Percentiles rank a stretch among this genome's conserved stretches.
Evolutionary conservation across 2,797 vertebrate species (phyloP).

Genomic region (Psittacula echo): DNA sequence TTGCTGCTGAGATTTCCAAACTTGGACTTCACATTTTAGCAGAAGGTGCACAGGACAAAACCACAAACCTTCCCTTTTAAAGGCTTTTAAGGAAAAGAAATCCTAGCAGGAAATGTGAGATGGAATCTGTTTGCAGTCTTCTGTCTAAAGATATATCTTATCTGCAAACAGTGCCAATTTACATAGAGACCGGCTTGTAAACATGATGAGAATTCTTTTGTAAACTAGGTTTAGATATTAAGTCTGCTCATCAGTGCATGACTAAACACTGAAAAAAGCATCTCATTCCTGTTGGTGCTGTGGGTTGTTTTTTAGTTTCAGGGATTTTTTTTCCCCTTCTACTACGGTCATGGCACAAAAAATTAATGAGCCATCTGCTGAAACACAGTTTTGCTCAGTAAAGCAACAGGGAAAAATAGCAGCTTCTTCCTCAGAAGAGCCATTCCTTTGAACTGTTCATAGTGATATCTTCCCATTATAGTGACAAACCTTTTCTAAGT

Average conservation of each 20-base stretch:
- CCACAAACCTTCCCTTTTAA: neutral
- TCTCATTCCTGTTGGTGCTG: neutral
- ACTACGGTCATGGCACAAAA: neutral
- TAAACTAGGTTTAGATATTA: neutral
- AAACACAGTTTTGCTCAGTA: conserved; percentile 15
- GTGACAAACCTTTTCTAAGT: neutral
- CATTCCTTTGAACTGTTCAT: neutral
- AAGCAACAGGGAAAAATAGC: conserved; percentile 27
- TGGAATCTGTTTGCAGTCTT: conserved; percentile 7
- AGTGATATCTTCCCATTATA: neutral
- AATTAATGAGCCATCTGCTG: conserved; percentile 65
- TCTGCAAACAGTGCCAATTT: neutral
- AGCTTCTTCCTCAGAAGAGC: neutral
- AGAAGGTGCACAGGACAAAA: neutral
- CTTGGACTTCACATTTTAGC: conserved; percentile 16
- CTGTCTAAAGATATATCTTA: neutral
- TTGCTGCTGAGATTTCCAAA: conserved; percentile 43
- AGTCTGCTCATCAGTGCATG: neutral
- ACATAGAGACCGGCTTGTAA: conserved; percentile 13
- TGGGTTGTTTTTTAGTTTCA: neutral
- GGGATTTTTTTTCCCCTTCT: neutral
- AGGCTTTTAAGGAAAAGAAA: conserved; percentile 21
- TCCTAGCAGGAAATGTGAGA: conserved; percentile 9
- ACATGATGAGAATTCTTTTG: neutral
- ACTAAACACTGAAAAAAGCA: neutral